Evolutionary conservation across 1,140 invertebrate genomes (phyloP).

Genomic region (Ephestia elutella): DNA sequence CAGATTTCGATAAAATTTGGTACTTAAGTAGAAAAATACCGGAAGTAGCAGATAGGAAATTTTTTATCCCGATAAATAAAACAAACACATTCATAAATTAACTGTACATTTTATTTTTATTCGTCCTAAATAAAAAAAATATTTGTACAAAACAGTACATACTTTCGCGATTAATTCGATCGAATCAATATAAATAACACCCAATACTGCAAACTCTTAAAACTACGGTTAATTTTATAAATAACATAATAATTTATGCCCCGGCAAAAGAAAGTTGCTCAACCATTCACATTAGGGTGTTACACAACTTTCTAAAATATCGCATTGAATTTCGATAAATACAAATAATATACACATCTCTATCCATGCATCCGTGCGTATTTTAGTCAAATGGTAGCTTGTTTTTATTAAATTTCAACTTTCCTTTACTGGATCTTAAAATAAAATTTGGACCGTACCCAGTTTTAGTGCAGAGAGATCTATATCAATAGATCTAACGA

Average conservation of each 20-base stretch:
- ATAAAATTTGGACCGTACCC: background rate
- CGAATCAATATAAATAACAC: slow-evolving; percentile 10
- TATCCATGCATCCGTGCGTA: too few relatives aligned
- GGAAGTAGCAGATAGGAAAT: too few relatives aligned
- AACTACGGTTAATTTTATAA: slow-evolving; percentile 7
- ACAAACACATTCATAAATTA: slow-evolving; percentile 5
- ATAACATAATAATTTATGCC: slow-evolving; percentile 2
- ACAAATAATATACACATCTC: too few relatives aligned
- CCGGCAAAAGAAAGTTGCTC: background rate
- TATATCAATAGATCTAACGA: background rate
- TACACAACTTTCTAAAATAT: background rate
- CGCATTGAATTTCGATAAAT: too few relatives aligned
- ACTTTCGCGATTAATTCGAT: background rate
- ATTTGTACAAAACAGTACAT: slow-evolving; percentile 8
- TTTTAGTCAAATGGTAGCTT: too few relatives aligned
- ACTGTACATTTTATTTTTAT: slow-evolving; percentile 12
- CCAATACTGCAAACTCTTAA: slow-evolving; percentile 7
- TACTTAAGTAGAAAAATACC: too few relatives aligned
- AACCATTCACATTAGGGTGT: background rate
- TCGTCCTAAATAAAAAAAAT: background rate
- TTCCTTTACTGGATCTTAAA: background rate
- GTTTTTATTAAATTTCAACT: too few relatives aligned
- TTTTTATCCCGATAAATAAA: too few relatives aligned
- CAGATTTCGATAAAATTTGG: too few relatives aligned
- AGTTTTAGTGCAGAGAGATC: background rate